Evolutionary conservation across 2,888 invertebrate species (phyloP).

Genomic region (Argynnis bischoffii): DNA sequence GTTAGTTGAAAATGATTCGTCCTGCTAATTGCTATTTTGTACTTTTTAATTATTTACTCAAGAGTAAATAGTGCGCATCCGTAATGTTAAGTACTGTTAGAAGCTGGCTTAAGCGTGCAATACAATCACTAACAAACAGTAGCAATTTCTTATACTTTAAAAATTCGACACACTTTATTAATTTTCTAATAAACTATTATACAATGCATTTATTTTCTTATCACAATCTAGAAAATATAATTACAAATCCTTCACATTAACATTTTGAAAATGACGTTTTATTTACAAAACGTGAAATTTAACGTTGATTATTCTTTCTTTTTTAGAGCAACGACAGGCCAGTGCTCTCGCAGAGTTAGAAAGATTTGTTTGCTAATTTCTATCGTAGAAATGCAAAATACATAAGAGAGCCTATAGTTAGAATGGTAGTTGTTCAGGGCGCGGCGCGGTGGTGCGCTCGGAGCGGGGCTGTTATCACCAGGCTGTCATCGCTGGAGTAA

Average conservation of each 20-base stretch:
- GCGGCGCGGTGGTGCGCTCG: constrained; percentile 54
- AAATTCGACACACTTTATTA: neutral
- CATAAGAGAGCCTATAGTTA: neutral
- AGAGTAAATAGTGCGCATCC: too few relatives aligned
- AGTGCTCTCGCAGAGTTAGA: neutral
- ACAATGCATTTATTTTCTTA: too few relatives aligned
- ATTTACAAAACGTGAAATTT: too few relatives aligned
- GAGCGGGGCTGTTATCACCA: constrained; percentile 65
- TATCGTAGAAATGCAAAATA: constrained; percentile 4
- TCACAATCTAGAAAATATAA: neutral
- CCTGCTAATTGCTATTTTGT: too few relatives aligned
- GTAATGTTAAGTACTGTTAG: too few relatives aligned
- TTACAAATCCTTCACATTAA: neutral
- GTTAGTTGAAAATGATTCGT: too few relatives aligned
- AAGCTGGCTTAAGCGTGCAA: neutral
- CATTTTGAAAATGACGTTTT: too few relatives aligned
- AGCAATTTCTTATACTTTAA: neutral
- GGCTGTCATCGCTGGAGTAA: constrained; percentile 77
- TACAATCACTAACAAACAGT: neutral
- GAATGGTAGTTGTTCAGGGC: constrained; percentile 50
- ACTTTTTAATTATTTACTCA: too few relatives aligned
- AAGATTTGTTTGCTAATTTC: constrained; percentile 6
- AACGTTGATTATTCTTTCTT: neutral
- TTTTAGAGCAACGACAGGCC: neutral
- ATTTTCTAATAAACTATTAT: neutral